Base-by-base conservation (phyloP, 2,888 invertebrate genomes). In the Epistrophella euchroma region DNA sequence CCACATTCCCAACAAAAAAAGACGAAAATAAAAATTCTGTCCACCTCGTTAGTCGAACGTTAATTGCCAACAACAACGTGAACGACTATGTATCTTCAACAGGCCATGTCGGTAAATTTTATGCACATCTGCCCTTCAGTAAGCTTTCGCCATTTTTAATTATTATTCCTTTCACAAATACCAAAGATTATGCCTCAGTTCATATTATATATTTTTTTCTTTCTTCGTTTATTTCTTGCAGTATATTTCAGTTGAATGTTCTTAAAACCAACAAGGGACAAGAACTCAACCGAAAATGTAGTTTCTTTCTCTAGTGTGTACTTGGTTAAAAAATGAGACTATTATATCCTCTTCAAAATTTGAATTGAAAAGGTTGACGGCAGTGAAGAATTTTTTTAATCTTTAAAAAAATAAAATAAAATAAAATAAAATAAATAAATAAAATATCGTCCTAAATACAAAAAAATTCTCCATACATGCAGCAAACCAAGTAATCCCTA, bases 401-500 rank as follows among this genome's bases (percentile, higher is more conserved):
- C 2, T 13, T 13, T 7, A 1, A 4, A 32, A 37, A 6, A 28
- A 17, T n/a, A 47, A 32, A 32, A 66, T 35, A 58, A 58, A 55
- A n/a, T n/a, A n/a, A 25, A 28, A 17, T n/a, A 47, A 32, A 32
- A 66, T 35, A 58, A 58, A 55, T 25, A 40, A 66, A 66, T 13
- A 73, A 28, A 55, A 37, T 47, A n/a, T 47, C 45, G 47, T 40
- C 22, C 66, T 68, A 79, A 79, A 71, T 47, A 56, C 74, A 72
- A 79, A 70, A 25, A 80, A 64, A 79, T 73, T 35, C 70, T 37
- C 32, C 52, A 52, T 79, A 75, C 68, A 85, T 73, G 81, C 72
- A 85, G 58, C 75, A 73, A 58, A 72, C 80, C 56, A 45, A 76
- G 85, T 72, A 85, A 85, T 85, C 85, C 73, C 47, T 72, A 85